phyloP scores from a whole-genome alignment of 2,113 vertebrate species.

The Phrynocephalus versicolor region DNA sequence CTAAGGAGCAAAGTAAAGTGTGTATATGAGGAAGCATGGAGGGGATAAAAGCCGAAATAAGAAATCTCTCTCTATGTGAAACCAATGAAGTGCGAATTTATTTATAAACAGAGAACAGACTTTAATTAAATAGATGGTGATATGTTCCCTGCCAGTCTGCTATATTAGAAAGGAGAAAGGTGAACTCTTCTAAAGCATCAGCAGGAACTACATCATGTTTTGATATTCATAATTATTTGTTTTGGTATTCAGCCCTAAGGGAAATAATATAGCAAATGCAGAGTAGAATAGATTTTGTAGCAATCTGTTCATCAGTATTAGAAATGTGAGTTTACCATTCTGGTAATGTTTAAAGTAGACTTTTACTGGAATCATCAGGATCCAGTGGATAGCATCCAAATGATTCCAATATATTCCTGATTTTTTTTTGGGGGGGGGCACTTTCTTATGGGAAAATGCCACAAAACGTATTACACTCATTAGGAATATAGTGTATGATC shows the following conservation, averaged over 20 bases:
- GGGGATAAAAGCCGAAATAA: background rate
- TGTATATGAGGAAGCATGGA: background rate
- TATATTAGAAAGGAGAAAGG: background rate
- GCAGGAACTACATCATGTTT: conserved; percentile 7
- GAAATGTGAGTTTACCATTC: too few species aligned
- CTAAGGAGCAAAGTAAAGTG: background rate
- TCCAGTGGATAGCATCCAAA: background rate
- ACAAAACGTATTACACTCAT: background rate
- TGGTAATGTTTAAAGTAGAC: background rate
- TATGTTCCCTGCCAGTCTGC: conserved; percentile 4
- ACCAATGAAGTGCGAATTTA: background rate
- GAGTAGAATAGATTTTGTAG: background rate
- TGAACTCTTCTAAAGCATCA: background rate
- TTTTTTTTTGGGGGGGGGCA: background rate
- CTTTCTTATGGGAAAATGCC: background rate
- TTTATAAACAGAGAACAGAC: background rate
- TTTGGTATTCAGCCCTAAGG: background rate
- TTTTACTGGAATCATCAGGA: background rate
- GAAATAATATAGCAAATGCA: background rate
- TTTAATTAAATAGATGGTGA: conserved; percentile 27
- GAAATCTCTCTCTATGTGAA: background rate
- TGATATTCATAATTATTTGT: background rate
- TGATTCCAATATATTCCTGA: too few species aligned
- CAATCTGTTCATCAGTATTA: background rate
- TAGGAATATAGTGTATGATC: background rate